These are phyloP conservation scores for Sycophila sp. DNA, from an alignment of 1,140 invertebrate species.

Conservation along the genomic window DNA sequence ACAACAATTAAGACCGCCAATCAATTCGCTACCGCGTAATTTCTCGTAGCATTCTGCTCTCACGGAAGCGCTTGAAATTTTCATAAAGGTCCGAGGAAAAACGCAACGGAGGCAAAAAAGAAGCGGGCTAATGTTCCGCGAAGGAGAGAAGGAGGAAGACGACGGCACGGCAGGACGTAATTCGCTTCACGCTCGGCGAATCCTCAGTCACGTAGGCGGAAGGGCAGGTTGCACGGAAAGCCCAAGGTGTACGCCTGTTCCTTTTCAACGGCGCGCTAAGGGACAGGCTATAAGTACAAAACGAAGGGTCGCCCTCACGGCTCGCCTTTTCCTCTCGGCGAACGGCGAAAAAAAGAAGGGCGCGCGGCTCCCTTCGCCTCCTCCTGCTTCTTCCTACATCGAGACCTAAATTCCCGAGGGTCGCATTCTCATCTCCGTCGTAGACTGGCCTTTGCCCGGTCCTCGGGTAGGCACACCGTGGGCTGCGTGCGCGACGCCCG, in stretches of 20 bases:
- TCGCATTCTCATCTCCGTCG: conserved; percentile 46
- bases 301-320: conserved; percentile 51
- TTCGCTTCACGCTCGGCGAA: background rate
- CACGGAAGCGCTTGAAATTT: too few relatives aligned
- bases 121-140: background rate
- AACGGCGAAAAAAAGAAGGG: conserved; percentile 35
- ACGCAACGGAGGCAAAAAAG: too few relatives aligned
- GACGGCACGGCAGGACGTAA: conserved; percentile 7
- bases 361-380: too few relatives aligned
- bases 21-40: too few relatives aligned
- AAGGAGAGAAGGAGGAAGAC: background rate
- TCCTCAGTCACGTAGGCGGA: background rate
- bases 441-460: too few relatives aligned
- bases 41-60: too few relatives aligned
- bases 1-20: too few relatives aligned
- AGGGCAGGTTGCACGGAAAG: background rate
- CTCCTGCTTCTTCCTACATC: background rate
- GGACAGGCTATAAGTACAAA: conserved; percentile 30
- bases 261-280: background rate
- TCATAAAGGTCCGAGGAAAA: too few relatives aligned
- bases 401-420: conserved; percentile 44
- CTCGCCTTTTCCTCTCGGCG: conserved; percentile 26
- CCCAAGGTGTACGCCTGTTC: background rate
- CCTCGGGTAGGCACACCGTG: too few relatives aligned
- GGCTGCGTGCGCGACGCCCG: conserved; percentile 37